A percentile compares a stretch with the other conserved stretches of the same genome.
Conservation (phyloP, 2,113 vertebrate genomes). For the Machaerirhynchus nigripectus region DNA sequence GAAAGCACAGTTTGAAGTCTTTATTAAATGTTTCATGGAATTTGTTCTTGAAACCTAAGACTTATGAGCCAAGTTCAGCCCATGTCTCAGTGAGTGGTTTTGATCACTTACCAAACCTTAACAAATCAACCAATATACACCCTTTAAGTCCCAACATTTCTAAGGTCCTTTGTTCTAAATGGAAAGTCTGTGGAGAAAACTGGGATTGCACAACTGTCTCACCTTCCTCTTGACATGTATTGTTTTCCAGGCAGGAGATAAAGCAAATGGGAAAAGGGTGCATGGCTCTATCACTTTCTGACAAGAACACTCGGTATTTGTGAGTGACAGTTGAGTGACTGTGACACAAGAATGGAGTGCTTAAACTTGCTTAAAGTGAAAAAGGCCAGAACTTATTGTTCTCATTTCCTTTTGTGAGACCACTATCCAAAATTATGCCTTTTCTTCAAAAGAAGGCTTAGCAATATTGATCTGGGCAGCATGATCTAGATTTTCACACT, state of each 20-base stretch:
- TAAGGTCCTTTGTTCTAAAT: not conserved
- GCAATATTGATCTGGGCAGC: not conserved
- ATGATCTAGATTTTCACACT: not conserved
- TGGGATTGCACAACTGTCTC: not conserved
- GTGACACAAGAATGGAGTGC: not conserved
- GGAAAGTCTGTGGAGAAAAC: not conserved
- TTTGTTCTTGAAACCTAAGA: not conserved
- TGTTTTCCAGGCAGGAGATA: not conserved
- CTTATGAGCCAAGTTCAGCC: not conserved
- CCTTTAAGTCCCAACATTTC: not conserved
- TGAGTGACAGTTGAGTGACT: not conserved
- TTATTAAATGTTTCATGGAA: not conserved
- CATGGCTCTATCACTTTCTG: not conserved
- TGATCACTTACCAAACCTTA: not conserved
- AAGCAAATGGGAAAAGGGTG: not conserved
- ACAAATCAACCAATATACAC: not conserved
- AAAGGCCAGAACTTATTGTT: not conserved
- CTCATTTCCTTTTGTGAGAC: not conserved
- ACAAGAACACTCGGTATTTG: accelerated
- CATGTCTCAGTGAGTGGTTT: not conserved
- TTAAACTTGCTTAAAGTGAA: not conserved
- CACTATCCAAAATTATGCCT: not conserved
- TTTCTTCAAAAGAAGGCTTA: not conserved
- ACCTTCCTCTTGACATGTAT: not conserved
- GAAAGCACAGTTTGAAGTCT: not conserved